Base-by-base conservation (phyloP, 2,113 vertebrate species). In the Urocynchramus pylzowi region DNA sequence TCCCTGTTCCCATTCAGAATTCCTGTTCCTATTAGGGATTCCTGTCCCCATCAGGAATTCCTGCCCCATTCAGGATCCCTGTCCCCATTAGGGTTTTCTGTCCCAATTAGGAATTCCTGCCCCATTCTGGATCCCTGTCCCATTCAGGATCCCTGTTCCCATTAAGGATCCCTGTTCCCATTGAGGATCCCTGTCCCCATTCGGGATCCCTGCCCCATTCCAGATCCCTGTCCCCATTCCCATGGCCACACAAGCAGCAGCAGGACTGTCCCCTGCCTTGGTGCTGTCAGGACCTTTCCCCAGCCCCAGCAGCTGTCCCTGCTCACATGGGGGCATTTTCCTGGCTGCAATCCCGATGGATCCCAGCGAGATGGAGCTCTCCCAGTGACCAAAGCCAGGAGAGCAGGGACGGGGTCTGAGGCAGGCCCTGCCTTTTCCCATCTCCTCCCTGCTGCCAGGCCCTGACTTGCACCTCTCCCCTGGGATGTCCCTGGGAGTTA, bases 381-480 rank as follows among this genome's bases (percentile, higher is more conserved):
- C 9, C 13, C 54, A 42, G 75, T 7, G 50, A 11, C 49, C 23
- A 31, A 54, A 69, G 50, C 26, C 42, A 50, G 84, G 33, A 74
- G 60, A 60, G 52, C 60, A 63, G 59, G 39, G 75, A n/a, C 1
- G 4, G 85, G 68, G 14, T 6, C 82, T 63, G 87, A n/a, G 71
- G 52, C 14, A 50, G 45, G 9, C 57, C 7, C 70, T 71, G 89
- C 27, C 69, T 87, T 75, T 87, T 89, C 81, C 90, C 90, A 64
- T 89, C 89, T 91, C 84, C 80, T 52, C 64, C 47, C 85, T 78
- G 89, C 90, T 86, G 86, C 45, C 88, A 70, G 47, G 3, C 71
- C 50, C 73, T 60, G 79, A 19, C 71, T 92, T 47, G 49, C 75
- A 64, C n/a, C 84, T 49, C 79, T 92, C 80, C 89, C 89, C 80